A percentile compares a stretch with the other conserved stretches of the same genome.
Evolutionary conservation across 2,888 invertebrate species (phyloP).

Genomic region (Bugula neritina): DNA sequence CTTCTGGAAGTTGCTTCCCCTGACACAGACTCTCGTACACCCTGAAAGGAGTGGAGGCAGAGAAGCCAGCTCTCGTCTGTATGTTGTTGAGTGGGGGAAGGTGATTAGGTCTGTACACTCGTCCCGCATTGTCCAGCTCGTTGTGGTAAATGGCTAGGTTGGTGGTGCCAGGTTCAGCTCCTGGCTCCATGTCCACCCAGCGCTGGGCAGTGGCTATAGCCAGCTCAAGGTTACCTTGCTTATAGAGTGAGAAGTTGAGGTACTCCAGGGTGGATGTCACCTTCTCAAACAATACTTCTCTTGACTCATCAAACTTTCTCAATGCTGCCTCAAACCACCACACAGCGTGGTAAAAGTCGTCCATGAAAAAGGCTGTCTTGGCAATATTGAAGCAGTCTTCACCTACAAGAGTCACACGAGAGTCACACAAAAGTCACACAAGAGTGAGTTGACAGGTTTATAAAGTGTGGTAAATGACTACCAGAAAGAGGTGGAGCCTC

Average conservation of each 20-base stretch:
- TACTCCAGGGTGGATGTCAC: conserved; percentile 4
- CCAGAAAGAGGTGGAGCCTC: conserved; percentile 17
- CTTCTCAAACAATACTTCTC: background rate
- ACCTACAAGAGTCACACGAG: background rate
- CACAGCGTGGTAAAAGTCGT: conserved; percentile 25
- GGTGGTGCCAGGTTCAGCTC: background rate
- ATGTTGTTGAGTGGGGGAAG: background rate
- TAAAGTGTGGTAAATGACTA: too few species aligned
- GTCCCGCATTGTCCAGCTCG: background rate
- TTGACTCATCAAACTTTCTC: background rate
- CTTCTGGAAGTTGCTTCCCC: background rate
- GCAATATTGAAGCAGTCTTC: conserved; percentile 21
- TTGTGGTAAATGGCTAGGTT: background rate
- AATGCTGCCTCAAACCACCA: conserved; percentile 19
- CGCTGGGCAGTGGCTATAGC: background rate
- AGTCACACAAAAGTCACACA: too few species aligned
- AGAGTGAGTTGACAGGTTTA: too few species aligned
- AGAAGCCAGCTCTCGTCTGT: background rate
- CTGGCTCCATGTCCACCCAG: background rate
- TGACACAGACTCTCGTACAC: conserved; percentile 9
- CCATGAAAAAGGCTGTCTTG: conserved; percentile 15
- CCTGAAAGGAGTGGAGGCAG: conserved; percentile 2
- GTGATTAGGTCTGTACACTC: background rate
- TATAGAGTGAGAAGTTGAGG: conserved; percentile 23
- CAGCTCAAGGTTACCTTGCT: conserved; percentile 26